Evolutionary conservation across 2,113 vertebrate genomes (phyloP).

Genomic region (Cebus imitator): DNA sequence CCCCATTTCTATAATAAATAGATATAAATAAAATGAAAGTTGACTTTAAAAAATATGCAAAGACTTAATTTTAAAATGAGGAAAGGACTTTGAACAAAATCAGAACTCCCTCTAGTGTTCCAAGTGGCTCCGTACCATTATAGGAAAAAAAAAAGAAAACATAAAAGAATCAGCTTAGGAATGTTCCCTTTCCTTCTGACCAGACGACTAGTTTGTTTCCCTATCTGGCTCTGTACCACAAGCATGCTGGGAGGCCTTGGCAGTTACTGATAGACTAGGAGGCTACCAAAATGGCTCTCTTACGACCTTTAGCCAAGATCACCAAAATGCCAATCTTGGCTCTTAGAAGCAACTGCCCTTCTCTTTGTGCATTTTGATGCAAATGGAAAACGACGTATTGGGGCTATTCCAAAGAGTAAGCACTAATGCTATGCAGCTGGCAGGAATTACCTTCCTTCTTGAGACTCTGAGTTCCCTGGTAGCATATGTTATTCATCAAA

Average conservation of each 20-base stretch:
- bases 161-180: background rate
- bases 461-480: background rate
- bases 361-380: background rate
- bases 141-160: background rate
- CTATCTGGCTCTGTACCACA: background rate
- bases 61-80: slow-evolving; percentile 62
- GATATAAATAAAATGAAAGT: no score
- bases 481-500: slow-evolving; percentile 36
- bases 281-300: background rate
- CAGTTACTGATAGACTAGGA: background rate
- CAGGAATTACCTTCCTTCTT: background rate
- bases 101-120: slow-evolving; percentile 66
- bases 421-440: background rate
- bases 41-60: background rate
- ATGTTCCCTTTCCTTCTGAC: background rate
- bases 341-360: background rate
- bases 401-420: background rate
- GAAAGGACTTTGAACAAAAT: slow-evolving; percentile 66
- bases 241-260: background rate
- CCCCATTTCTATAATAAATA: no score
- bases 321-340: background rate
- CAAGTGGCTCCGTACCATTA: slow-evolving; percentile 34
- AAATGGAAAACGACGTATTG: slow-evolving; percentile 6
- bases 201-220: background rate
- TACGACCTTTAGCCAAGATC: background rate